These are phyloP conservation scores for Timema podura DNA, from an alignment of 2,888 invertebrate genomes.

Conservation along the genomic window DNA sequence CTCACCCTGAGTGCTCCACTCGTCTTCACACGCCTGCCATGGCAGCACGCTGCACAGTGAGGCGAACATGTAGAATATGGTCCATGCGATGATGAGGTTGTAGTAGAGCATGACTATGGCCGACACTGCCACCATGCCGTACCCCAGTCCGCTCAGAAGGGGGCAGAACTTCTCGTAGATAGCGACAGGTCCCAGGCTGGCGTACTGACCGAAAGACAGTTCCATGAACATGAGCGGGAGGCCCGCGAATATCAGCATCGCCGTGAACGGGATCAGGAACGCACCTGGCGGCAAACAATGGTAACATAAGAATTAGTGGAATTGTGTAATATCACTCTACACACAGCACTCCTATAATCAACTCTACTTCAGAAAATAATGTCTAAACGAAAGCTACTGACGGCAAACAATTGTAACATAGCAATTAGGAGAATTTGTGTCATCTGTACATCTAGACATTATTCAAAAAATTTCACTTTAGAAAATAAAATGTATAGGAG, in stretches of 20 bases:
- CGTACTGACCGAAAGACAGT: constrained; percentile 79
- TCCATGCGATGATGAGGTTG: constrained; percentile 74
- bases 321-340: too few relatives aligned
- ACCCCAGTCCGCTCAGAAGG: constrained; percentile 68
- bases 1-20: constrained; percentile 65
- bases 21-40: constrained; percentile 67
- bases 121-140: constrained; percentile 73
- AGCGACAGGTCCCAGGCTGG: constrained; percentile 71
- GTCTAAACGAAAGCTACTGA: too few relatives aligned
- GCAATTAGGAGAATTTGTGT: too few relatives aligned
- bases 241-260: constrained; percentile 73
- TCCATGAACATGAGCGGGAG: constrained; percentile 82
- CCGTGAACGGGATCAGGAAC: constrained; percentile 78
- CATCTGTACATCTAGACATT: too few relatives aligned
- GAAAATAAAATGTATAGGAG: too few relatives aligned
- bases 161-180: constrained; percentile 78
- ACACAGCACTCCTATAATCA: too few relatives aligned
- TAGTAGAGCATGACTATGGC: constrained; percentile 72
- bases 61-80: constrained; percentile 69
- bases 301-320: background rate
- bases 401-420: too few relatives aligned
- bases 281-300: constrained; percentile 55
- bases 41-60: constrained; percentile 58
- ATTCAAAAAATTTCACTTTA: too few relatives aligned
- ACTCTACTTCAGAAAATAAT: too few relatives aligned